Base-by-base conservation (phyloP, 2,797 vertebrate species). In the Sebastes jordani region DNA sequence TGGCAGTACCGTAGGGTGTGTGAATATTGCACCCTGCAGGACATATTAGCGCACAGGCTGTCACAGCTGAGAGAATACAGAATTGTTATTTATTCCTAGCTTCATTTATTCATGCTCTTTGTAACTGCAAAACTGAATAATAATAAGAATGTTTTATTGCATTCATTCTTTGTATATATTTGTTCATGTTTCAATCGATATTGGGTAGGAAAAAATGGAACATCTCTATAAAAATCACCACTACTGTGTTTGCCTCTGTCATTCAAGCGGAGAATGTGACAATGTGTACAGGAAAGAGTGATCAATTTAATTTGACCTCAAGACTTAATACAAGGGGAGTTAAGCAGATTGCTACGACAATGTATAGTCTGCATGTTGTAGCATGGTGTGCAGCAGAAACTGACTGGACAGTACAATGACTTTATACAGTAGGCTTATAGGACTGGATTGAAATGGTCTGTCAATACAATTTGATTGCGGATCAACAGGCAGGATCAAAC, bases 391-490 rank as follows among this genome's bases (percentile, higher is more conserved):
- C 46, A 58, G 55, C 22, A 63, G 22, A 68, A 54, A 58, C 20
- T 83, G 27, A 76, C 49, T n/a, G n/a, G 23, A 59, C 34, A 71
- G 59, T 27, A 30, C 65, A 62, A 6, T 55, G 56, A 30, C 61
- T 67, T 27, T 16, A 64, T 38, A 65, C 38, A 77, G 56, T 6
- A 52, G 22, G 11, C 30, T 66, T 78, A 32, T 46, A 56, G 54
- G 74, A 81, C 64, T 77, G 29, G 55, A 36, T 78, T 74, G 69
- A 64, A 83, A 80, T 56, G 22, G 23, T 69, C 61, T 30, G 66
- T 80, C 70, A 67, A 76, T 80, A 75, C 76, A 65, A 71, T 71
- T 55, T 80, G 16, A 86, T 30, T 74, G 64, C 22, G 8, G 63
- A 78, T 66, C 55, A 66, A 65, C 63, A 65, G 42, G 62, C 46